Conservation (phyloP, 2,113 vertebrate species). For the Anoura caudifer region DNA sequence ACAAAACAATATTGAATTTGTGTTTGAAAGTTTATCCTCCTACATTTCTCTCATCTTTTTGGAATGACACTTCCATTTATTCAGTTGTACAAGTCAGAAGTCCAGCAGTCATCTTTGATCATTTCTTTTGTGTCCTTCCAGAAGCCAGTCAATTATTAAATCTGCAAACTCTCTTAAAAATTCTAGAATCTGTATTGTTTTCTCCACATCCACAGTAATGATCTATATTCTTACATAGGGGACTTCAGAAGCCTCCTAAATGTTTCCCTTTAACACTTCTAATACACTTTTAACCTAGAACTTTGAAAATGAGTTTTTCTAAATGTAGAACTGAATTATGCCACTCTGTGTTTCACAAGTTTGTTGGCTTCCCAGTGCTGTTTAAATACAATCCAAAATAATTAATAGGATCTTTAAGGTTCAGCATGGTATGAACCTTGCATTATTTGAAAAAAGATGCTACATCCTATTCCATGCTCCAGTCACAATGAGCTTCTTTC, state of each 20-base stretch:
- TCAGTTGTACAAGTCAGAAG: not conserved
- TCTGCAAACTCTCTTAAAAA: not conserved
- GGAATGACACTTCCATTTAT: not conserved
- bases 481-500: not conserved
- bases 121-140: not conserved
- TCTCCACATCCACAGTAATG: not conserved
- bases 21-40: not conserved
- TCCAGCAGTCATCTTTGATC: not conserved
- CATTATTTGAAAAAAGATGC: not conserved
- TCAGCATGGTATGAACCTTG: not conserved
- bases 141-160: not conserved
- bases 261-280: not conserved
- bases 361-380: not conserved
- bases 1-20: slow-evolving; percentile 27
- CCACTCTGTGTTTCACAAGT: not conserved
- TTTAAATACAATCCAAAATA: not conserved
- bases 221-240: not conserved
- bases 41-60: not conserved
- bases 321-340: not conserved
- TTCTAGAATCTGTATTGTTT: not conserved
- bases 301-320: not conserved
- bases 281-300: not conserved
- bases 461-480: not conserved
- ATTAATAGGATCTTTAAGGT: not conserved
- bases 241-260: not conserved